Percentiles rank a stretch among this genome's conserved stretches.
Conservation (phyloP, 2,113 vertebrate genomes). For the Solea solea region DNA sequence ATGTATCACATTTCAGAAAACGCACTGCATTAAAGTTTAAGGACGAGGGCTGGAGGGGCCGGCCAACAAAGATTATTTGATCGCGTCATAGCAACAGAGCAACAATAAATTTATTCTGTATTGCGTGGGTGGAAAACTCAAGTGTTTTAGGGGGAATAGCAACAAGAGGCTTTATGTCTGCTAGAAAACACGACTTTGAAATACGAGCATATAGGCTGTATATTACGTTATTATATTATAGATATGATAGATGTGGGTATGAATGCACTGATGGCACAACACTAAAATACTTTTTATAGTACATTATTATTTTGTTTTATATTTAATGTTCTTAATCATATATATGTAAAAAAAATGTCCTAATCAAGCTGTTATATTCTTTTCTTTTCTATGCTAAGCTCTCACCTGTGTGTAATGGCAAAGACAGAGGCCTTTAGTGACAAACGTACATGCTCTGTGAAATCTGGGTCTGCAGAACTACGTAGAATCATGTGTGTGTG, state of each 20-base stretch:
- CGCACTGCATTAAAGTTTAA: background rate
- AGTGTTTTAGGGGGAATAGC: background rate
- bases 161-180: slow-evolving; percentile 2
- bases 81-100: background rate
- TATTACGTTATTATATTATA: no score
- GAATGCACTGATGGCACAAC: no score
- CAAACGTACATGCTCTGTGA: slow-evolving; percentile 44
- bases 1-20: slow-evolving; percentile 11
- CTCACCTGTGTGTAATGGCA: slow-evolving; percentile 31
- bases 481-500: slow-evolving; percentile 53
- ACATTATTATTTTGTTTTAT: no score
- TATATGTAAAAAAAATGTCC: no score
- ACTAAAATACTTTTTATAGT: no score
- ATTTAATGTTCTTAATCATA: no score
- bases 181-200: slow-evolving; percentile 14
- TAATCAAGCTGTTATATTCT: no score
- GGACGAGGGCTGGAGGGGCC: background rate
- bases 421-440: slow-evolving; percentile 31
- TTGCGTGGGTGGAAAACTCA: slow-evolving; percentile 3
- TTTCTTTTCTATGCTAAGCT: background rate
- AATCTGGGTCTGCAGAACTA: slow-evolving; percentile 51
- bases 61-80: background rate
- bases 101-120: slow-evolving; percentile 17
- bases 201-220: background rate
- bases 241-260: no score